Evolutionary conservation across 2,797 vertebrate genomes (phyloP).

Genomic region (Phalanger gymnotis): DNA sequence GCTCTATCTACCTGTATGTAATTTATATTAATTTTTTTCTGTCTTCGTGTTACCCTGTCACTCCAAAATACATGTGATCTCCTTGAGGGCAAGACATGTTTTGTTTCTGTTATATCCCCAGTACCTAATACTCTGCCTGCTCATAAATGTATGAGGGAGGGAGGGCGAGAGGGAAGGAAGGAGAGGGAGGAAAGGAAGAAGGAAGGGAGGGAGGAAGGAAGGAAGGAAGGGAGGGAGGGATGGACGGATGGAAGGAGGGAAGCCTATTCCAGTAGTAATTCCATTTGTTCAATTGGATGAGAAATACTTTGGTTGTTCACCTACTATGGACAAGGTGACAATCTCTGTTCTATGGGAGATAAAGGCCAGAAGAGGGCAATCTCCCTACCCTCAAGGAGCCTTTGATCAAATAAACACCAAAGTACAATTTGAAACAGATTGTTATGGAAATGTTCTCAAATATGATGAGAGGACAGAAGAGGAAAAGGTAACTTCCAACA

Average conservation of each 20-base stretch:
- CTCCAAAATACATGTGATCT: background rate
- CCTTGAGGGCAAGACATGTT: background rate
- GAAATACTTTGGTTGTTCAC: background rate
- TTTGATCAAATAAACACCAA: background rate
- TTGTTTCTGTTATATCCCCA: background rate
- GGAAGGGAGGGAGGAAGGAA: no score
- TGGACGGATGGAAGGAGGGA: background rate
- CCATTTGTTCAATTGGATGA: background rate
- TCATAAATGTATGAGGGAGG: background rate
- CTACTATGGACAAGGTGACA: background rate
- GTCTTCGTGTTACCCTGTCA: background rate
- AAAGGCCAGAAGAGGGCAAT: background rate
- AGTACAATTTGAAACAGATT: background rate
- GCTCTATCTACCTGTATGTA: background rate
- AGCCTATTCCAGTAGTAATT: background rate
- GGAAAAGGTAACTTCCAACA: background rate
- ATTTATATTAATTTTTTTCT: background rate
- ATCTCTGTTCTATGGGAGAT: background rate
- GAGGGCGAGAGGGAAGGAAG: background rate
- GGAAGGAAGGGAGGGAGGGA: no score
- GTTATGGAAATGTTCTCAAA: background rate
- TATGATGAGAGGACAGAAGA: background rate
- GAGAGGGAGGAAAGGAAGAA: no score
- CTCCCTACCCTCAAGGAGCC: background rate
- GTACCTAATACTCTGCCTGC: background rate